Conservation (phyloP, 2,113 vertebrate genomes). For the Mionectes macconnelli region DNA sequence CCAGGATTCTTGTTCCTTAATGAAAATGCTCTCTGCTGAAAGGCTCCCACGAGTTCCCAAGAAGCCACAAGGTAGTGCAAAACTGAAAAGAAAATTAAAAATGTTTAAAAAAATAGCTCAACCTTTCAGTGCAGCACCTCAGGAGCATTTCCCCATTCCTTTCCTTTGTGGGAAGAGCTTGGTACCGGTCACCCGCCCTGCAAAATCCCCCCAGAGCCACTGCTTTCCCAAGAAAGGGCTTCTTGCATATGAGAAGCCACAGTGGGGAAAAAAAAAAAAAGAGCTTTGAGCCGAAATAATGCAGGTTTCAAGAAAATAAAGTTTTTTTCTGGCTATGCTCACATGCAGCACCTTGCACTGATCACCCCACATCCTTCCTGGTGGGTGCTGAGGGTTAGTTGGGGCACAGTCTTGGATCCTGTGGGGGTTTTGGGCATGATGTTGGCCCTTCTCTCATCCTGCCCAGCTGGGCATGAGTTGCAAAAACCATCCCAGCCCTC, state of each 20-base stretch:
- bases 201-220: neutral
- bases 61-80: neutral
- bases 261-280: neutral
- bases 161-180: neutral
- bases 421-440: fast-evolving
- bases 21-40: neutral
- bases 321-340: fast-evolving
- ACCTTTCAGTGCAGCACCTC: neutral
- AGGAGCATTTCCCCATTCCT: neutral
- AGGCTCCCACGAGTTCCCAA: neutral
- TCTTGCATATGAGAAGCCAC: neutral
- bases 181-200: fast-evolving
- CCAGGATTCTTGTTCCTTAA: slow-evolving; percentile 43
- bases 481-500: neutral
- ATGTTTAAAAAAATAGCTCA: neutral
- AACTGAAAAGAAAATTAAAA: neutral
- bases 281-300: neutral
- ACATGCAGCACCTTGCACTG: fast-evolving
- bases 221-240: neutral
- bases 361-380: fast-evolving
- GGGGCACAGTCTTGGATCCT: neutral
- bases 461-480: neutral
- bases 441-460: neutral
- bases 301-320: neutral
- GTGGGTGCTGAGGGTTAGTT: neutral